A percentile compares a stretch with the other conserved stretches of the same genome.
These are phyloP conservation scores for Cuniculus paca DNA, from an alignment of 2,797 vertebrate species.

Conservation along the genomic window DNA sequence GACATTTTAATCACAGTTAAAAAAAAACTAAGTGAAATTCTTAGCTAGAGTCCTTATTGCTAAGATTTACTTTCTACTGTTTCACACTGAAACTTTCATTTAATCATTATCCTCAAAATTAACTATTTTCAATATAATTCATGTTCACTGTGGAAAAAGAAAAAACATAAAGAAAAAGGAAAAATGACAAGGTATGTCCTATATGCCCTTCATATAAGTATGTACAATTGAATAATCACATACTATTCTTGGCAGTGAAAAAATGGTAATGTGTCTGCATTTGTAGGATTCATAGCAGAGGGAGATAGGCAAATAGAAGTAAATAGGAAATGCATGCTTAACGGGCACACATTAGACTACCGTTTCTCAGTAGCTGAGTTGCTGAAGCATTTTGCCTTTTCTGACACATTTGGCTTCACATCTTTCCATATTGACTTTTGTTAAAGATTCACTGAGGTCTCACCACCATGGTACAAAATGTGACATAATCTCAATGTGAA, in stretches of 20 bases:
- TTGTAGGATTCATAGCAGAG: neutral
- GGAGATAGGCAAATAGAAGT: neutral
- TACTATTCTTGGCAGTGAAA: neutral
- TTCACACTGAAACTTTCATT: neutral
- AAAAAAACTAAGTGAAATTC: neutral
- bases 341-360: accelerated
- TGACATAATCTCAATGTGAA: neutral
- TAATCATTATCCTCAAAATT: neutral
- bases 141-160: neutral
- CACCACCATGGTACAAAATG: neutral
- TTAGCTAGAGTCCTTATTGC: neutral
- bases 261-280: neutral
- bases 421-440: neutral
- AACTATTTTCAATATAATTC: neutral
- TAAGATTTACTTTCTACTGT: neutral
- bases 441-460: neutral
- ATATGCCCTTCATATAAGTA: neutral
- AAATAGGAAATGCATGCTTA: neutral
- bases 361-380: neutral
- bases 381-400: no score
- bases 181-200: no score
- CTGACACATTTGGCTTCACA: neutral
- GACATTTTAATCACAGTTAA: neutral
- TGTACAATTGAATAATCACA: neutral
- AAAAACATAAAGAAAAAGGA: neutral